Conservation (phyloP, 2,797 vertebrate species). For the Lepidocolaptes lacrymiger region DNA sequence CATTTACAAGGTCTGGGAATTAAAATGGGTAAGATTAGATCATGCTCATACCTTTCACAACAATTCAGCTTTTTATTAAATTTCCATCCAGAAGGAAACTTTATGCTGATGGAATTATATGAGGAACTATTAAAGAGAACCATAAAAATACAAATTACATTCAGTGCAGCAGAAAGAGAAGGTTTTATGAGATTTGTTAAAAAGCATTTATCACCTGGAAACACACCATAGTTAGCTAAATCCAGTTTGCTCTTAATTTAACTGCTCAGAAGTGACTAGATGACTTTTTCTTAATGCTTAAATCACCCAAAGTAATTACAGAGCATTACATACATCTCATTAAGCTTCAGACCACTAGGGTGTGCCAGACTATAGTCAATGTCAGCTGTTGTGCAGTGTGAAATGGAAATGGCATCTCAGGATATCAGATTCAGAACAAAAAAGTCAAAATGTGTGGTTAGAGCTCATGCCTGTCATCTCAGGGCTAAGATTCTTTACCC, state of each 20-base stretch:
- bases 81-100: background rate
- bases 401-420: background rate
- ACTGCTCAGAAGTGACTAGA: background rate
- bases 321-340: background rate
- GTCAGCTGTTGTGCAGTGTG: background rate
- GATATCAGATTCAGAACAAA: background rate
- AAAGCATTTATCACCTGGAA: constrained; percentile 43
- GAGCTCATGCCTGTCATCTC: background rate
- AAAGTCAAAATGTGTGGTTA: background rate
- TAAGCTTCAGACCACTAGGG: constrained; percentile 55
- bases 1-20: background rate
- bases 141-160: constrained; percentile 1
- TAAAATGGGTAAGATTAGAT: background rate
- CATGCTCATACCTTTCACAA: background rate
- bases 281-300: background rate
- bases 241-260: constrained; percentile 17
- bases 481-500: background rate
- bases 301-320: background rate
- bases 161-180: background rate
- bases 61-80: constrained; percentile 41
- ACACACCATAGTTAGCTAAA: background rate
- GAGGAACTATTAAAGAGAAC: background rate
- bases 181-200: background rate
- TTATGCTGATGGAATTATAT: constrained; percentile 26
- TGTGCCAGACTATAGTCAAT: constrained; percentile 61